Evolutionary conservation across 2,888 invertebrate species (phyloP).

Genomic region (Chironomus riparius): DNA sequence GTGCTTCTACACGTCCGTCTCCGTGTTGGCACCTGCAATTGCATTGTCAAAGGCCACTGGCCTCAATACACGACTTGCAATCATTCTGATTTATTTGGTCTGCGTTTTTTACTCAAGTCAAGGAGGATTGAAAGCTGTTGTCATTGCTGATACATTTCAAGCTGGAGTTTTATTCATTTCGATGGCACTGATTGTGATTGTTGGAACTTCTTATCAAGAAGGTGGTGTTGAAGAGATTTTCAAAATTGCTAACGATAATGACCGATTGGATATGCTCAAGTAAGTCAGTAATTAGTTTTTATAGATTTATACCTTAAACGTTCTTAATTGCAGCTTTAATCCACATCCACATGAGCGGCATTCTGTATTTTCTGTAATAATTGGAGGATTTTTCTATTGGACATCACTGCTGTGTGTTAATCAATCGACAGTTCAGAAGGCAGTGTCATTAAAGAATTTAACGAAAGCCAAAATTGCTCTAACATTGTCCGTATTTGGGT

Average conservation of each 20-base stretch:
- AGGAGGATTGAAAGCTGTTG: slow-evolving; percentile 91
- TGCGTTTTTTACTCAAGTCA: slow-evolving; percentile 92
- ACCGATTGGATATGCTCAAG: slow-evolving; percentile 67
- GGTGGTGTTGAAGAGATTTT: slow-evolving; percentile 59
- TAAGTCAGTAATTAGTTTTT: slow-evolving; percentile 38
- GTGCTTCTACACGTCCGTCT: slow-evolving; percentile 76
- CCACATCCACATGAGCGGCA: slow-evolving; percentile 74
- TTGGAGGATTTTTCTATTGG: slow-evolving; percentile 89
- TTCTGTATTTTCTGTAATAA: slow-evolving; percentile 79
- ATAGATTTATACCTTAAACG: neutral
- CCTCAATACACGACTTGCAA: slow-evolving; percentile 79
- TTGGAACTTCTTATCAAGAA: slow-evolving; percentile 49
- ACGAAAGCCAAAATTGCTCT: slow-evolving; percentile 39
- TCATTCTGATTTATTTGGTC: slow-evolving; percentile 68
- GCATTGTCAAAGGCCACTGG: slow-evolving; percentile 81
- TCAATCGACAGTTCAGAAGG: slow-evolving; percentile 89
- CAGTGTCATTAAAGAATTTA: slow-evolving; percentile 66
- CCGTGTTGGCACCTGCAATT: slow-evolving; percentile 76
- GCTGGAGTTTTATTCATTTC: slow-evolving; percentile 39
- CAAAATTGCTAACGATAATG: slow-evolving; percentile 52
- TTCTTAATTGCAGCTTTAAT: slow-evolving; percentile 53
- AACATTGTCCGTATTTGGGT: slow-evolving; percentile 52
- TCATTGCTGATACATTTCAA: slow-evolving; percentile 85
- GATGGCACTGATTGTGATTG: slow-evolving; percentile 39
- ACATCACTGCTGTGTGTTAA: slow-evolving; percentile 86